Base-by-base conservation (phyloP, 2,113 vertebrate species). In the Heliornis fulica region DNA sequence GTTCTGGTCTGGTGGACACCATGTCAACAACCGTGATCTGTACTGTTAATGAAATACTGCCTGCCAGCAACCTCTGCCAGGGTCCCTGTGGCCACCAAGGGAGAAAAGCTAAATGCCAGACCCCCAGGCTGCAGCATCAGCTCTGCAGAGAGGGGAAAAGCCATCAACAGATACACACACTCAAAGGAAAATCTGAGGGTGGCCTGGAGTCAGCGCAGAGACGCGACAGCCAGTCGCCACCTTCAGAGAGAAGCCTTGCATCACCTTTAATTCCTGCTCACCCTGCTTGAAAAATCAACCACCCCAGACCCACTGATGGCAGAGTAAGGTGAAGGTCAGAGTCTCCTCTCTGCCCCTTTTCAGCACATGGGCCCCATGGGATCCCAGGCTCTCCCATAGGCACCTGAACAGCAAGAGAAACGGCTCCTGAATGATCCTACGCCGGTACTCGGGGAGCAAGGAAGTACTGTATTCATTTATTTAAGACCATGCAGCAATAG, bases 1-100 rank as follows among this genome's bases (percentile, higher is more conserved):
- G 83, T 89, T 96, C 64, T 81, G 79, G 36, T 88, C 92, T 77
- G 89, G 64, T 59, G 80, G 82, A 28, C 74, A 56, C 91, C 40
- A 8, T 0, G 60, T 46, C 70, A 83, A 22, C 60, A 28, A 34
- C 0, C 0, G 7, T 57, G 81, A 46, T 81, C 78, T 26, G 48
- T 34, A 41, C 11, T 29, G 36, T 83, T 59, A 15, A 57, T 43
- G 77, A 77, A 75, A 57, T 32, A 41, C 56, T 31, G 85, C 80
- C 75, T 23, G 41, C 70, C 87, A 74, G 70, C 83, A 92, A 83
- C 79, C 32, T 71, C 77, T 75, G 64, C 45, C 78, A 77, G 38
- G 15, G 23, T 32, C 75, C 66, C 48, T 7, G 2, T 0, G 6
- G 65, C n/a, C 53, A 66, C 2, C 0, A 12, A 64, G 78, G 69